Evolutionary conservation across 1,140 invertebrate genomes (phyloP), one percentile per base, ranked within the genome.

Genomic region (Sesamia nonagrioides): DNA sequence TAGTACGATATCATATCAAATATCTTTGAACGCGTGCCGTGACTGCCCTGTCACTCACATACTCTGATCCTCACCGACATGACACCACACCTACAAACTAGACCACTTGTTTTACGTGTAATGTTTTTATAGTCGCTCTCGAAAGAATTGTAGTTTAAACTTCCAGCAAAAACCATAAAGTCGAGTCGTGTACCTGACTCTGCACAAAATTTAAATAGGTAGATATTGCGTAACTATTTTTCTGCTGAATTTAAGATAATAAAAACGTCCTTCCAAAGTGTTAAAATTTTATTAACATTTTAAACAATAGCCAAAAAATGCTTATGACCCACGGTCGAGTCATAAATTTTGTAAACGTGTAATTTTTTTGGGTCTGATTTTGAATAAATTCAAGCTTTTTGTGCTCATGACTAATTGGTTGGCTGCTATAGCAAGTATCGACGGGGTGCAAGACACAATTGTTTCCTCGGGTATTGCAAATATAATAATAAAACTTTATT

Each of bases 401-500:
- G 85, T 68, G 77, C 77, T 88, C 87, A 89, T 92, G 91, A 94
- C 92, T 91, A 93, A 94, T 93, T 93, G 89, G 87, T 77, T 78
- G 61, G 77, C 72, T 85, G 86, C 80, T 83, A 84, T 76, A 83
- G 82, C 78, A 75, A 66, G 66, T 78, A 85, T 73, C 92, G 83
- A 82, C 91, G 87, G 91, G 91, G 91, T 86, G 89, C 87, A 87
- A 48, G 78, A 83, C 71, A 68, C 85, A 82, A 88, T 91, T 89
- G 89, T 92, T 90, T 88, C 84, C 81, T 88, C 71, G 77, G 80
- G 82, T 93, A 88, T 94, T 87, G 93, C 93, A 92, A 93, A 95
- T 94, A 95, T 95, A 91, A 94, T 93, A 93, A 92, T 92, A 94
- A 93, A 92, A 92, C 80, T 93, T 95, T 93, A 93, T 90, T 92